A percentile compares a stretch with the other conserved stretches of the same genome.
These are phyloP conservation scores for Digitonthophagus gazella DNA, from an alignment of 2,888 invertebrate species.

Conservation along the genomic window DNA sequence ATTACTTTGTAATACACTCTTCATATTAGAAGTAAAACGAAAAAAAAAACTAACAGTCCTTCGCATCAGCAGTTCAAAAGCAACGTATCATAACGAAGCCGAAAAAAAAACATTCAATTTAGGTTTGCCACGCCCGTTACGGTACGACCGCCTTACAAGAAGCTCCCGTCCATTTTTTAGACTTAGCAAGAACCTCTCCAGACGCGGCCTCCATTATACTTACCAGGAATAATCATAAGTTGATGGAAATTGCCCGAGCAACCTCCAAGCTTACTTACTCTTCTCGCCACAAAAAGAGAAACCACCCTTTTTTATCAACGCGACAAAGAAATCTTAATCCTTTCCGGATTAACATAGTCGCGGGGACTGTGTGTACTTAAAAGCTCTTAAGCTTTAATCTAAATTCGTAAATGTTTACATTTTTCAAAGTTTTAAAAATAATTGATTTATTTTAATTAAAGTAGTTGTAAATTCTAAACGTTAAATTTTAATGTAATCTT, in stretches of 20 bases:
- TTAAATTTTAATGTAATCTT: too few species aligned
- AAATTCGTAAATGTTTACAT: too few species aligned
- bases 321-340: not conserved
- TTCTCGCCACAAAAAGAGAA: not conserved
- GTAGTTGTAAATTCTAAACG: too few species aligned
- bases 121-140: not conserved
- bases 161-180: not conserved
- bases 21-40: not conserved
- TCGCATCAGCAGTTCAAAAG: not conserved
- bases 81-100: not conserved
- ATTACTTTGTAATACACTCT: not conserved
- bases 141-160: not conserved
- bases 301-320: not conserved
- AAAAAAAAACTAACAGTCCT: not conserved
- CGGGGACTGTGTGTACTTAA: too few species aligned
- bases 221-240: not conserved
- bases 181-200: not conserved
- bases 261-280: not conserved
- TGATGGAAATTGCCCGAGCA: not conserved
- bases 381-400: too few species aligned
- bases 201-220: not conserved
- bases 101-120: not conserved
- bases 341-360: not conserved
- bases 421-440: too few species aligned
- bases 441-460: too few species aligned